Evolutionary conservation across 1,140 invertebrate species (phyloP).

Genomic region (Leguminivora glycinivorella): DNA sequence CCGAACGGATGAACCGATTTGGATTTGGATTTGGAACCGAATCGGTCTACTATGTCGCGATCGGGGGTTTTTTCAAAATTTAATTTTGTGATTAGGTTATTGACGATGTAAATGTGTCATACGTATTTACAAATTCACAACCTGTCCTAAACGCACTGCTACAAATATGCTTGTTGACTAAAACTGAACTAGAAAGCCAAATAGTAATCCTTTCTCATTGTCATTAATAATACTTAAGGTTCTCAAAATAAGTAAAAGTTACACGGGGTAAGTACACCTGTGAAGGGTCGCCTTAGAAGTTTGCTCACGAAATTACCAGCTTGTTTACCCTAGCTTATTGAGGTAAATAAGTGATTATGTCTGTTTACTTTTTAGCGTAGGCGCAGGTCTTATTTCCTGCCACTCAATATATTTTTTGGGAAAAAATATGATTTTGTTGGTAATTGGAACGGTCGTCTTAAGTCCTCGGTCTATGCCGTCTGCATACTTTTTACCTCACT

Average conservation of each 20-base stretch:
- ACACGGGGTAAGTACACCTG: not conserved
- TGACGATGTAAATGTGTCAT: too few species aligned
- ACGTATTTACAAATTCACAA: too few species aligned
- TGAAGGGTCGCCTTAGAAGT: slow-evolving; percentile 12
- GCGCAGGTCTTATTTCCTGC: not conserved
- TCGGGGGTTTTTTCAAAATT: too few species aligned
- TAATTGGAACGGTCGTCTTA: not conserved
- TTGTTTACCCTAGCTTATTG: not conserved
- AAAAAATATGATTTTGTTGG: not conserved
- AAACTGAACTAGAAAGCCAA: not conserved
- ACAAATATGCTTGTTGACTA: not conserved
- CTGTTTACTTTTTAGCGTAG: not conserved
- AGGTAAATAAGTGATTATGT: slow-evolving; percentile 2
- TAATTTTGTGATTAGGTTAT: too few species aligned
- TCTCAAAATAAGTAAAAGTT: slow-evolving; percentile 13
- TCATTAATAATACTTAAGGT: not conserved
- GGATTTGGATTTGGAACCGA: too few species aligned
- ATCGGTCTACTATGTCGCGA: too few species aligned
- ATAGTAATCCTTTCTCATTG: not conserved
- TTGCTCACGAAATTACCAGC: slow-evolving; percentile 4
- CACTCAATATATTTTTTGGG: not conserved
- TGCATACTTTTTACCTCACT: too few species aligned
- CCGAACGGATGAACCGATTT: too few species aligned
- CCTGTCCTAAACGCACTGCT: too few species aligned
- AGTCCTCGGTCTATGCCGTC: too few species aligned